Base-by-base conservation (phyloP, 2,888 invertebrate genomes). In the Molorchus minor region DNA sequence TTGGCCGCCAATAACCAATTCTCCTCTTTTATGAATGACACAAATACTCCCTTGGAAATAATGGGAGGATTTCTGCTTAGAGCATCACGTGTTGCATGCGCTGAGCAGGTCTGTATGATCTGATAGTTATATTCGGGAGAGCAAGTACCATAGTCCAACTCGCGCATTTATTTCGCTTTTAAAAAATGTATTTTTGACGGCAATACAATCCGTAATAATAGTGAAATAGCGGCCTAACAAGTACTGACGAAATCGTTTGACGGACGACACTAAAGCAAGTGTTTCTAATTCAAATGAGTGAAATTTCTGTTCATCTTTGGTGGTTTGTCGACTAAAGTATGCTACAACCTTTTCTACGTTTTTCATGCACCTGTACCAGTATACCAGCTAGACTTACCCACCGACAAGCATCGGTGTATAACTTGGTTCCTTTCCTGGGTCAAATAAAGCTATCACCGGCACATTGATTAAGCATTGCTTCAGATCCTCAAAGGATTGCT, bases 281-380 rank as follows among this genome's bases (percentile, higher is more conserved):
- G 68, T 64, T 51, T 78, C 73, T 4, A 67, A 35, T 17, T 77
- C 74, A n/a, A 70, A 65, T 2, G 68, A 67, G n/a, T 70, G 67
- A 38, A 74, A 77, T 5, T 65, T 68, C 7, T 20, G 10, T 61
- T 77, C 72, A 1, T 67, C 40, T 2, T 41, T 52, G 3, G 67
- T 68, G 0, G 73, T 55, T 19, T 8, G 20, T 43, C 20, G n/a
- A 43, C 43, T 43, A 12, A 4, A 43, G n/a, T 20, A 43, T 12
- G 19, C 12, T 1, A 43, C 43, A n/a, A n/a, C n/a, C n/a, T 19
- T 19, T n/a, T 43, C 12, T 10, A 43, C n/a, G 1, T n/a, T 20
- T 4, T n/a, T 21, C 19, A 21, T 43, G 12, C n/a, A 2, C 21
- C 21, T 43, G 43, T 21, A 43, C 1, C 10, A 43, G 19, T 20